These are phyloP conservation scores for Engraulis encrasicolus DNA, from an alignment of 2,113 vertebrate species.

Conservation along the genomic window DNA sequence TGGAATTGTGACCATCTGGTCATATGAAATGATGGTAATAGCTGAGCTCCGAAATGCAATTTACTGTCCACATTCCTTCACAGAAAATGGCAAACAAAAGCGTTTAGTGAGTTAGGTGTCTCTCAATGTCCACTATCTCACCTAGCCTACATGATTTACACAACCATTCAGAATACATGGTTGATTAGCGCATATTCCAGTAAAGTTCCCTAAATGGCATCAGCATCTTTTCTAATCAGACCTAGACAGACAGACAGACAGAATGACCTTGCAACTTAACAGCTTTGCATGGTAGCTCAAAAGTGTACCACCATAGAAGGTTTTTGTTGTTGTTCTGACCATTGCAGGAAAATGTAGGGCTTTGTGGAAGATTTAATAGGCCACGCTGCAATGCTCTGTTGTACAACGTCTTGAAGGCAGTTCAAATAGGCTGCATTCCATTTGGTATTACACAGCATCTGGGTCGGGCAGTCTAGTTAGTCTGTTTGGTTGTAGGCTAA, in stretches of 20 bases:
- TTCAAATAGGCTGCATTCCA: neutral
- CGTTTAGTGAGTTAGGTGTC: neutral
- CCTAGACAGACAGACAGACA: neutral
- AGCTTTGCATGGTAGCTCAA: neutral
- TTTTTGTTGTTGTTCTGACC: neutral
- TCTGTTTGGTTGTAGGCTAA: no score
- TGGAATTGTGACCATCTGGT: neutral
- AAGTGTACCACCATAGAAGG: neutral
- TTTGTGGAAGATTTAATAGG: neutral
- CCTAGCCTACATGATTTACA: no score
- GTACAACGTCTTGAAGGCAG: neutral
- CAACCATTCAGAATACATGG: no score
- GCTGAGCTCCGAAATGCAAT: neutral
- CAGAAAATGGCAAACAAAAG: neutral
- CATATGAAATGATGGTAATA: neutral
- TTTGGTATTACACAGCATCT: no score
- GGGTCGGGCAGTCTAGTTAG: no score
- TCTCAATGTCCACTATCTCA: neutral
- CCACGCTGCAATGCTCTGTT: neutral
- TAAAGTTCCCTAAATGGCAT: neutral
- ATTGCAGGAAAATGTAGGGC: neutral
- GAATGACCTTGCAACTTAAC: neutral
- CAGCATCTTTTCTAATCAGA: neutral
- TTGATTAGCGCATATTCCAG: neutral
- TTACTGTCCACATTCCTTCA: neutral